Evolutionary conservation across 2,888 invertebrate genomes (phyloP).

Genomic region (Andrena dorsata): DNA sequence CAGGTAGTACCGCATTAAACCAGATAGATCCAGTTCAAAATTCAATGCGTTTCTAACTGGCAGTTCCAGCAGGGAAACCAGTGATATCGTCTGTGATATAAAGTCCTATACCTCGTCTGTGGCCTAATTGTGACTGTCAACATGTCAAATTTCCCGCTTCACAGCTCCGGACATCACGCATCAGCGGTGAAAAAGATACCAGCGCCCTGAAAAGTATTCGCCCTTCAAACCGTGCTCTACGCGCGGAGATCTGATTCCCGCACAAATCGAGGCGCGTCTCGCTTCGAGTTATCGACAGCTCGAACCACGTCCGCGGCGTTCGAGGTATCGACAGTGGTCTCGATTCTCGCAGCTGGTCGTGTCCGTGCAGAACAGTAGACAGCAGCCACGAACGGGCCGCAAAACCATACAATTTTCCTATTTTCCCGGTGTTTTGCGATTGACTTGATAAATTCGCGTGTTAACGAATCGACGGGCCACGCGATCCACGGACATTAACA

Average conservation of each 20-base stretch:
- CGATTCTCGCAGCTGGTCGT: constrained; percentile 53
- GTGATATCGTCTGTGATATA: too few relatives aligned
- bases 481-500: constrained; percentile 20
- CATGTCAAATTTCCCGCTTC: too few relatives aligned
- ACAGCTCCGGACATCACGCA: too few relatives aligned
- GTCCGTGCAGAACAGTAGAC: constrained; percentile 57
- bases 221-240: neutral
- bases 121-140: too few relatives aligned
- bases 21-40: too few relatives aligned
- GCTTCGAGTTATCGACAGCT: constrained; percentile 42
- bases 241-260: neutral
- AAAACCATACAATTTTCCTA: constrained; percentile 37
- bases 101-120: too few relatives aligned
- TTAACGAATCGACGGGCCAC: constrained; percentile 12
- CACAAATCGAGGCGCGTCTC: constrained; percentile 11
- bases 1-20: too few relatives aligned
- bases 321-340: constrained; percentile 40
- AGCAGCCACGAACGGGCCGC: constrained; percentile 43
- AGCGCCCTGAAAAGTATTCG: neutral
- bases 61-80: too few relatives aligned
- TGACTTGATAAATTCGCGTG: constrained; percentile 52
- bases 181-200: too few relatives aligned
- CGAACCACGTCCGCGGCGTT: constrained; percentile 13
- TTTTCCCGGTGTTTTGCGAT: constrained; percentile 38
- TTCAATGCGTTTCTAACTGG: too few relatives aligned